A percentile compares a stretch with the other conserved stretches of the same genome.
These are phyloP conservation scores for Xanthia togata DNA, from an alignment of 2,888 invertebrate genomes.

Conservation along the genomic window DNA sequence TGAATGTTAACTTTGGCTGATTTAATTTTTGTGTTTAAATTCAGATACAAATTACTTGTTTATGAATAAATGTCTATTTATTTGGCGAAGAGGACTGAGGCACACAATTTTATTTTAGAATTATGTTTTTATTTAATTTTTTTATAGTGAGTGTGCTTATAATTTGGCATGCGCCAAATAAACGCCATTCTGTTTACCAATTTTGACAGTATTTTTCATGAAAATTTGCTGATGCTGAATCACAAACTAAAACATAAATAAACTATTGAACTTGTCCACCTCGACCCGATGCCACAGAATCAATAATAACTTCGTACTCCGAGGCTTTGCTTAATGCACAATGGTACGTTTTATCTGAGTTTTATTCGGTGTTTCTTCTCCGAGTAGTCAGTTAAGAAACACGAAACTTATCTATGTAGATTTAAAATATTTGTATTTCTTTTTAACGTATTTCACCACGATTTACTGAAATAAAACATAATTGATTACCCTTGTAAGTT, in stretches of 20 bases:
- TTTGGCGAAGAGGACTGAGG: not conserved
- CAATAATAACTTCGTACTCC: not conserved
- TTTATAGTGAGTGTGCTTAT: not conserved
- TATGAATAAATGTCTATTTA: too few species aligned
- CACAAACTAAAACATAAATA: not conserved
- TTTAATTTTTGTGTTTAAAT: too few species aligned
- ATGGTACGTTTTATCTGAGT: not conserved
- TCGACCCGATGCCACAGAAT: not conserved
- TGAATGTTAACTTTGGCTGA: not conserved
- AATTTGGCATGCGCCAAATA: not conserved
- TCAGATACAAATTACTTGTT: too few species aligned
- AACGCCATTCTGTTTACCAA: not conserved
- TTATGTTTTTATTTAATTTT: not conserved
- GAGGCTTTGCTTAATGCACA: not conserved
- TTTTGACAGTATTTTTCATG: too few species aligned
- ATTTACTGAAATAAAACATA: not conserved
- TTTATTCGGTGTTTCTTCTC: not conserved
- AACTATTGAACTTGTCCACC: not conserved
- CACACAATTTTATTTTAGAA: not conserved
- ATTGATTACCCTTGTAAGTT: not conserved
- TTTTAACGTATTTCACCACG: not conserved
- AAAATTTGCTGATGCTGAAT: not conserved
- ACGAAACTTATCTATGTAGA: too few species aligned
- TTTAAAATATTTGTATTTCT: too few species aligned
- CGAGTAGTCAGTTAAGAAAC: not conserved